Percentiles rank a stretch among this genome's conserved stretches.
Conservation (phyloP, 2,797 vertebrate species). For the Dallia pectoralis region DNA sequence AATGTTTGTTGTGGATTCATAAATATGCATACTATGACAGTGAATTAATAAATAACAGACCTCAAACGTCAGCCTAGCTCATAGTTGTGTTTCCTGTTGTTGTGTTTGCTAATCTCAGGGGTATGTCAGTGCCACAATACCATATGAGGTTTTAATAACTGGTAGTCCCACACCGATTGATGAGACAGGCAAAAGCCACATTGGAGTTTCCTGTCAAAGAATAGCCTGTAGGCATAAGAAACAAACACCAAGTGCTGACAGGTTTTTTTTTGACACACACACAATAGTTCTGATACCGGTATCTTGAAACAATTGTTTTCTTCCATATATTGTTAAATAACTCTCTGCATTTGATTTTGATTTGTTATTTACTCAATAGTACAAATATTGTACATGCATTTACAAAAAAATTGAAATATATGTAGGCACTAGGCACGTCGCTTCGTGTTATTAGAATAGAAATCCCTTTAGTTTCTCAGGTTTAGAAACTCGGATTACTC, state of each 20-base stretch:
- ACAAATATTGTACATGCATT: too few species aligned
- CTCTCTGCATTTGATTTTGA: too few species aligned
- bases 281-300: not conserved
- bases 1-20: not conserved
- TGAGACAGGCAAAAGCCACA: not conserved
- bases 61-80: too few species aligned
- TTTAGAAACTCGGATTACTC: too few species aligned
- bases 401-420: too few species aligned
- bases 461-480: too few species aligned
- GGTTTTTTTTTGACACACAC: not conserved
- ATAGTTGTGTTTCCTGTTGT: not conserved
- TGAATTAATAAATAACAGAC: not conserved
- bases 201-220: not conserved
- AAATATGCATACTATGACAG: not conserved
- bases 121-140: not conserved
- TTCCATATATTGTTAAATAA: too few species aligned
- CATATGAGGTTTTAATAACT: not conserved
- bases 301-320: too few species aligned
- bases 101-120: not conserved
- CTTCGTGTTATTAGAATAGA: too few species aligned
- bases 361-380: too few species aligned
- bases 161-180: not conserved
- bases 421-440: too few species aligned
- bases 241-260: not conserved
- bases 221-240: not conserved